Percentiles rank a stretch among this genome's conserved stretches.
These are phyloP conservation scores for Kryptolebias marmoratus DNA, from an alignment of 2,113 vertebrate genomes.

Conservation along the genomic window DNA sequence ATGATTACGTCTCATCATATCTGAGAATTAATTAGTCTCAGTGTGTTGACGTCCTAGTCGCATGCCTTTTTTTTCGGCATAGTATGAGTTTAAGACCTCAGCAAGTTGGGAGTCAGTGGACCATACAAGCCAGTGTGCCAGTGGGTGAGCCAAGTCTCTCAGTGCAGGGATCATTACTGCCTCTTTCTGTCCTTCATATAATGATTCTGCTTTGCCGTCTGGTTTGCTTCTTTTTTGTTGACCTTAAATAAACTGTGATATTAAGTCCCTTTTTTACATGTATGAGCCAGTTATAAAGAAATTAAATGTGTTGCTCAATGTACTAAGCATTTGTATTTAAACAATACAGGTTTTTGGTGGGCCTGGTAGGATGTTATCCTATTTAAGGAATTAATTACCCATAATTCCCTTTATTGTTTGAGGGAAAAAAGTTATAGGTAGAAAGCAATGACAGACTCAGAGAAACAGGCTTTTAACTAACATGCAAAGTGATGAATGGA, in stretches of 20 bases:
- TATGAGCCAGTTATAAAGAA: neutral
- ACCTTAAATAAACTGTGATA: neutral
- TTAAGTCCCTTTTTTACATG: neutral
- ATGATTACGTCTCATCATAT: slow-evolving; percentile 68
- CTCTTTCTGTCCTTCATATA: slow-evolving; percentile 50
- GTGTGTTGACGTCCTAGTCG: slow-evolving; percentile 69
- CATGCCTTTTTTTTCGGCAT: slow-evolving; percentile 60
- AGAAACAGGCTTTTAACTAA: slow-evolving; percentile 79
- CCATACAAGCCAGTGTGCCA: slow-evolving; percentile 76
- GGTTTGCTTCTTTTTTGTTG: slow-evolving; percentile 19
- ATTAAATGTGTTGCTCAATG: neutral
- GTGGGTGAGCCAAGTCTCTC: slow-evolving; percentile 77
- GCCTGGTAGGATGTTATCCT: slow-evolving; percentile 28
- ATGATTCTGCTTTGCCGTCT: slow-evolving; percentile 32
- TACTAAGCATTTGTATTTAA: neutral
- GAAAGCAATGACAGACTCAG: slow-evolving; percentile 65
- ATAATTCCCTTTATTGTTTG: slow-evolving; percentile 42
- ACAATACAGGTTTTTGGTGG: neutral
- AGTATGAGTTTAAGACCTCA: slow-evolving; percentile 78
- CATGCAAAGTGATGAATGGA: slow-evolving; percentile 82
- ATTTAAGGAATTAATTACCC: slow-evolving; percentile 49
- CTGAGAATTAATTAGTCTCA: slow-evolving; percentile 74
- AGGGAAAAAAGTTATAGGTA: slow-evolving; percentile 56
- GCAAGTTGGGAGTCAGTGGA: slow-evolving; percentile 75
- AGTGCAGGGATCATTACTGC: slow-evolving; percentile 80